Base-by-base conservation (phyloP, 2,113 vertebrate species). In the Engraulis encrasicolus region DNA sequence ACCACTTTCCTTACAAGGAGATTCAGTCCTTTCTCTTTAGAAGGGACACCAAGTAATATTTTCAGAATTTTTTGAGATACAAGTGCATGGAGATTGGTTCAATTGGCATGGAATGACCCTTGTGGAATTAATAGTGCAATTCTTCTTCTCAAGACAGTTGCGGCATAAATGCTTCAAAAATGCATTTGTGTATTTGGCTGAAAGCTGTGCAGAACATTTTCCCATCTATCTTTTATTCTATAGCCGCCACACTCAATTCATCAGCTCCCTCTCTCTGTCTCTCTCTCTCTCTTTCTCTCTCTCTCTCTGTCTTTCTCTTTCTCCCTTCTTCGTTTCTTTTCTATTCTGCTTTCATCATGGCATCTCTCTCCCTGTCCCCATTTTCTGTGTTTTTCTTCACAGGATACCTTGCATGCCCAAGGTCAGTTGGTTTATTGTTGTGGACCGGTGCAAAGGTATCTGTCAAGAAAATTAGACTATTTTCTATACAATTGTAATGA, bases 181-280 rank as follows among this genome's bases (percentile, higher is more conserved):
- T 74, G 23, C 66, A 74, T 74, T 74, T 74, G 66, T 15, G 27
- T 14, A 34, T 34, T 14, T 23, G 58, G 58, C 58, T 66, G 27
- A 23, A n/a, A 66, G 66, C 66, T 34, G 11, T 74, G 66, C 66
- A 74, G 31, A 74, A 14, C 31, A 74, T 74, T 74, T 74, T 74
- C 34, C 66, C 34, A 15, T 34, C 66, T 15, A 74, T 74, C 66
- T 11, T 74, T 74, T 74, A 45, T 74, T n/a, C 31, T 74, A 15
- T 74, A 74, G n/a, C 66, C 17, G 27, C 34, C 66, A 74, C 27
- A 74, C 31, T 74, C 66, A 74, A 74, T 74, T 58, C 4, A 45
- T 45, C 40, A 45, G 40, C 20, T 36, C n/a, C n/a, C n/a, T n/a
- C n/a, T n/a, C n/a, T n/a, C n/a, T n/a, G n/a, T n/a, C 66, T 74